Percentiles rank a stretch among this genome's conserved stretches.
Conservation (phyloP, 2,888 invertebrate genomes). For the Oasisia sp. region DNA sequence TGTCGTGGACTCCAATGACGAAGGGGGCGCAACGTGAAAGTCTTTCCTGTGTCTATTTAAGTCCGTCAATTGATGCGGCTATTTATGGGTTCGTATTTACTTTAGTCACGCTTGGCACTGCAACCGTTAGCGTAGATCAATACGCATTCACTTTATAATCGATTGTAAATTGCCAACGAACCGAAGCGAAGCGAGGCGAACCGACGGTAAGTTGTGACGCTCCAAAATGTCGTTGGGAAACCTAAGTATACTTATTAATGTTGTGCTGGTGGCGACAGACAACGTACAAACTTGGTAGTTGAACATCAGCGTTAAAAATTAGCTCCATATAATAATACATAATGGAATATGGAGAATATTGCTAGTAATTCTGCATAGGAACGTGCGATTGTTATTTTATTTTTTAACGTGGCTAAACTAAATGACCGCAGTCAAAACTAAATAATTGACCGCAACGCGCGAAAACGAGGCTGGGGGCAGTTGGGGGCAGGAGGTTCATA, state of each 20-base stretch:
- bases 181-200: not conserved
- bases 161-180: not conserved
- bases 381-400: no score
- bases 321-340: no score
- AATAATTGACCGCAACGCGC: no score
- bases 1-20: not conserved
- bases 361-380: no score
- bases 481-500: no score
- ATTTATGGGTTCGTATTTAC: not conserved
- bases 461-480: no score
- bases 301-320: no score
- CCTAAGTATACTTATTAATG: not conserved
- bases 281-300: no score
- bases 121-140: slow-evolving; percentile 1
- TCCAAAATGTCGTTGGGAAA: not conserved
- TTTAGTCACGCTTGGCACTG: not conserved
- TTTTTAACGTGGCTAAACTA: no score
- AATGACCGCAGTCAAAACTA: no score
- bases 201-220: not conserved
- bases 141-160: slow-evolving; percentile 17
- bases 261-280: not conserved
- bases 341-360: no score
- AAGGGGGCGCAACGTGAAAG: not conserved
- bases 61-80: not conserved
- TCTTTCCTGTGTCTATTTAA: slow-evolving; percentile 5